These are phyloP conservation scores for Sycon ciliatum DNA, from an alignment of 37 sponge, comb jelly and placozoan species.

Conservation along the genomic window DNA sequence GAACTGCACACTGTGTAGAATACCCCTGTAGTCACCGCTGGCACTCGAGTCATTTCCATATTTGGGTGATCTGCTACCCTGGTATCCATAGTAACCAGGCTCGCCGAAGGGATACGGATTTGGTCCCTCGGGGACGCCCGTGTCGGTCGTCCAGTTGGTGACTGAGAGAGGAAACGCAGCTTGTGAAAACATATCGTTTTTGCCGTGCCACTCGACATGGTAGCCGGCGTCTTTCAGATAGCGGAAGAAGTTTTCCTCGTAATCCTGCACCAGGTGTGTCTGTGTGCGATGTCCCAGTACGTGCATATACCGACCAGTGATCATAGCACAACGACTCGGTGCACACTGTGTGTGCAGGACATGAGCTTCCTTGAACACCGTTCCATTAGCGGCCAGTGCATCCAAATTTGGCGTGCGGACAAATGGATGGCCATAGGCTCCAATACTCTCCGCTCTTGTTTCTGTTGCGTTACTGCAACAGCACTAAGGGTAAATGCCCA, in stretches of 20 bases:
- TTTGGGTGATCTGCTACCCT: too few relatives aligned
- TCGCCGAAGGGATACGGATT: neutral
- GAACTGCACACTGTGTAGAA: neutral
- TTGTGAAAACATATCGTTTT: neutral
- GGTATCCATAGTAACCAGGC: slow-evolving; percentile 1
- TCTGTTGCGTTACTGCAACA: too few relatives aligned
- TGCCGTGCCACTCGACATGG: neutral
- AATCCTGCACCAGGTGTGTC: slow-evolving; percentile 9
- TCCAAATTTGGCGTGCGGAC: slow-evolving; percentile 3
- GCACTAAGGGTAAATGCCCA: too few relatives aligned
- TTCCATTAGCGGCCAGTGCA: neutral
- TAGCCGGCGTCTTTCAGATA: slow-evolving; percentile 6
- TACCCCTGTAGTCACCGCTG: neutral
- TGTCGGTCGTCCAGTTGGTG: neutral
- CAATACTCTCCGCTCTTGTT: slow-evolving; percentile 5
- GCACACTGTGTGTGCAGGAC: slow-evolving; percentile 13
- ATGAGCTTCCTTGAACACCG: neutral
- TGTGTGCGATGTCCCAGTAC: slow-evolving; percentile 11
- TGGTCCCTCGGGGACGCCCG: neutral
- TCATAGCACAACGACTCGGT: slow-evolving; percentile 8
- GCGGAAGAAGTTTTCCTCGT: slow-evolving; percentile 5
- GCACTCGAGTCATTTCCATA: neutral
- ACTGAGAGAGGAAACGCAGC: neutral
- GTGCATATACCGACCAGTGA: slow-evolving; percentile 5
- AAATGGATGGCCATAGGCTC: slow-evolving; percentile 1